Evolutionary conservation across 2,797 vertebrate species (phyloP), one percentile per base, ranked within the genome.

Genomic region (Rhinophrynus dorsalis): DNA sequence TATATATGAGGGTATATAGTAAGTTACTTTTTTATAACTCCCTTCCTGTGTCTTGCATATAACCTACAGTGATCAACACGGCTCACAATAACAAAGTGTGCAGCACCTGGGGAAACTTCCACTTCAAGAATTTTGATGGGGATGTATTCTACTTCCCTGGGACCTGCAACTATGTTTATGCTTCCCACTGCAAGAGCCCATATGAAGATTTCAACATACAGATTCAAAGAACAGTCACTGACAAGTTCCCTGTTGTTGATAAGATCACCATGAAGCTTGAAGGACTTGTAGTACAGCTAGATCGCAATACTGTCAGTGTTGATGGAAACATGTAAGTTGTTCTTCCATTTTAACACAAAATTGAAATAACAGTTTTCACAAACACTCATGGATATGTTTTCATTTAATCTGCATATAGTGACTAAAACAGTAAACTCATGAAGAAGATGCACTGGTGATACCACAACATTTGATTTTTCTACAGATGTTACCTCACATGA

Each of bases 41-140:
- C 9, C 4, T 30, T 4, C 29, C 9, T 30, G 4, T 30, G 4
- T 2, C 0, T 78, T 59, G 1, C 56, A 79, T 74, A 78, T 15
- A 74, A 77, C 59, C 70, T 82, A 12, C 80, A 89, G 91, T 85
- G 67, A 80, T 84, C 71, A 92, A 82, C 52, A 82, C 87, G 0
- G 81, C 77, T 67, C 90, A 93, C 78, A 92, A 90, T 2, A 82
- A 80, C 32, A 89, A 78, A 52, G 84, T 93, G 9, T 95, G 93
- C 80, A 93, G 91, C 62, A 94, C 92, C 0, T 94, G 94, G 93
- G 94, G 93, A 0, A 90, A 92, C 76, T 91, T 85, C 78, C 91
- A 94, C 80, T 94, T 85, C 83, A 94, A 92, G 81, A 93, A 85
- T 20, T 94, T 92, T 52, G 93, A 95, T 0, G 93, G 93, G 10